Conservation (phyloP, 2,113 vertebrate species). For the Chaenogobius annularis region DNA sequence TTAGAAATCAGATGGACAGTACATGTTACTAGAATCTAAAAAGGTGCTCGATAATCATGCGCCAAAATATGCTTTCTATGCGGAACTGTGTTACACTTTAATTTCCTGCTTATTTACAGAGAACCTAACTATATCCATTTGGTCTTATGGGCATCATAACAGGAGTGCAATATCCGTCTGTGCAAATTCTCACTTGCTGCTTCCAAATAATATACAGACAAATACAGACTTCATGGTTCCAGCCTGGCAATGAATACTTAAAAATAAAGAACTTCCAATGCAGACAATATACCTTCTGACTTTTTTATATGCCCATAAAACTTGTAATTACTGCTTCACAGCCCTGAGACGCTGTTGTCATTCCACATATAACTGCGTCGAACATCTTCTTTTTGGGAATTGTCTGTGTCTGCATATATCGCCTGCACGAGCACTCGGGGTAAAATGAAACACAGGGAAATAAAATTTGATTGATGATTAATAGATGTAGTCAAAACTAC, state of each 20-base stretch:
- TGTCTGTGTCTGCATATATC: slow-evolving; percentile 8
- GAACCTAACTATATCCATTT: slow-evolving; percentile 30
- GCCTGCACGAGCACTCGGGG: slow-evolving; percentile 34
- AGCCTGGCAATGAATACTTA: neutral
- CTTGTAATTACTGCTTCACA: neutral
- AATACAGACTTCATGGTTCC: slow-evolving; percentile 22
- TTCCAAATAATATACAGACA: slow-evolving; percentile 17
- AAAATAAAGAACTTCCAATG: neutral
- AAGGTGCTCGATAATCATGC: neutral
- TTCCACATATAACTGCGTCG: neutral
- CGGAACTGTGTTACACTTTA: neutral
- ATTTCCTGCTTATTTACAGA: slow-evolving; percentile 12
- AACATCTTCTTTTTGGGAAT: neutral
- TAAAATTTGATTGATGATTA: slow-evolving; percentile 60
- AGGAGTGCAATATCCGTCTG: slow-evolving; percentile 36
- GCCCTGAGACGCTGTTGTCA: slow-evolving; percentile 4
- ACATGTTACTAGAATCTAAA: neutral
- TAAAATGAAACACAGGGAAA: slow-evolving; percentile 50
- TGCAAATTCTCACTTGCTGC: slow-evolving; percentile 39
- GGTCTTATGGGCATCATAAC: slow-evolving; percentile 34
- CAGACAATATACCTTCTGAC: slow-evolving; percentile 1
- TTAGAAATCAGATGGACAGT: neutral
- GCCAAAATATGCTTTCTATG: neutral
- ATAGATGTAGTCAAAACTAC: slow-evolving; percentile 53
- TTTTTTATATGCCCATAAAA: neutral